Evolutionary conservation across 1,140 invertebrate genomes (phyloP).

Genomic region (Phthorimaea operculella): DNA sequence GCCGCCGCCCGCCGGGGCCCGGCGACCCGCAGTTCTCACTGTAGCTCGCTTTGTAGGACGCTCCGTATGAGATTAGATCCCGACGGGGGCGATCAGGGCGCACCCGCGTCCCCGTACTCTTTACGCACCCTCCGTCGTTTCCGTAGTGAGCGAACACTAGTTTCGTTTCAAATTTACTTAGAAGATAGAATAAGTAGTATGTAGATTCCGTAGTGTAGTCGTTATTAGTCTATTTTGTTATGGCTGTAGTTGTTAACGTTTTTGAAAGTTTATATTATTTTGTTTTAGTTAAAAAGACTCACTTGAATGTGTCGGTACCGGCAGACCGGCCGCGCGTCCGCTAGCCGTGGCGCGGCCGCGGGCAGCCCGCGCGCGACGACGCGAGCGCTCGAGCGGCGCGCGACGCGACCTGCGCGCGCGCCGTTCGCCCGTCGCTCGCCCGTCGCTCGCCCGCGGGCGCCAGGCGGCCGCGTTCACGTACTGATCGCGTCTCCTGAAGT

Average conservation of each 20-base stretch:
- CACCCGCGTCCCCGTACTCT: conserved; percentile 12
- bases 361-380: conserved; percentile 12
- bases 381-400: conserved; percentile 6
- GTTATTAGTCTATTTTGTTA: conserved; percentile 66
- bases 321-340: conserved; percentile 29
- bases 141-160: conserved; percentile 59
- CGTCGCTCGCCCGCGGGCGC: neutral
- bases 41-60: conserved; percentile 44
- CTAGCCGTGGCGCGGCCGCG: conserved; percentile 11
- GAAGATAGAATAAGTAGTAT: conserved; percentile 58
- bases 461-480: conserved; percentile 18
- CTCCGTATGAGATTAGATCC: conserved; percentile 41
- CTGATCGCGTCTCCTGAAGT: conserved; percentile 31
- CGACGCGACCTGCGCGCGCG: neutral
- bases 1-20: conserved; percentile 18
- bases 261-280: conserved; percentile 64
- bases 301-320: conserved; percentile 38
- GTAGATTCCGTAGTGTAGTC: conserved; percentile 63
- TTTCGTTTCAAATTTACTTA: conserved; percentile 61
- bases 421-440: neutral
- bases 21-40: conserved; percentile 20
- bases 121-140: conserved; percentile 36
- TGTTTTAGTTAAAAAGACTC: conserved; percentile 47
- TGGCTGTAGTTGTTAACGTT: conserved; percentile 66
- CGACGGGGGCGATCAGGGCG: conserved; percentile 17